phyloP scores from a whole-genome alignment of 2,113 vertebrate genomes.

The Andinoacara biseriatus region DNA sequence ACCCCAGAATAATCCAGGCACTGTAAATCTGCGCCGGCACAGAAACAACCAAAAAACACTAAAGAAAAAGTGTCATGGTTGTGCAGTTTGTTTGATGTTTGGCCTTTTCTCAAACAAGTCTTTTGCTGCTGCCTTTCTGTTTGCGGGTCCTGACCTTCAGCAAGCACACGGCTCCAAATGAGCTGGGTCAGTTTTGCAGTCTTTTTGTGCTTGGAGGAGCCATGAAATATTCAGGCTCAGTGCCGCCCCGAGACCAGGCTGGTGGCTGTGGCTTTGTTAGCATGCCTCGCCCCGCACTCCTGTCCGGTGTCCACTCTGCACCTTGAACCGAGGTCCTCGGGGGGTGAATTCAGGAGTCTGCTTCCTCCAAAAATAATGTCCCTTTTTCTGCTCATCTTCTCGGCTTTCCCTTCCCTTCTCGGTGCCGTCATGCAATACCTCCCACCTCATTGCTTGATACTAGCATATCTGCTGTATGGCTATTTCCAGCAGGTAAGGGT shows the following conservation, averaged over 20 bases:
- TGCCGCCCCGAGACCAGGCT: slow-evolving; percentile 94
- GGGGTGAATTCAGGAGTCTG: slow-evolving; percentile 18
- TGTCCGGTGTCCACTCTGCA: slow-evolving; percentile 57
- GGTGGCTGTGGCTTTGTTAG: slow-evolving; percentile 96
- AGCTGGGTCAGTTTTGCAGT: slow-evolving; percentile 88
- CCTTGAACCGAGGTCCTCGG: slow-evolving; percentile 45
- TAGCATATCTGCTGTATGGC: slow-evolving; percentile 49
- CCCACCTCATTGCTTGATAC: slow-evolving; percentile 52
- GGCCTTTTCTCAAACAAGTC: slow-evolving; percentile 75
- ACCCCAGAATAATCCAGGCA: slow-evolving; percentile 14
- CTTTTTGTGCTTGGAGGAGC: slow-evolving; percentile 94
- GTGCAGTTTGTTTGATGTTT: slow-evolving; percentile 75
- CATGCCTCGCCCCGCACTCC: slow-evolving; percentile 70
- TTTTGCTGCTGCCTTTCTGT: slow-evolving; percentile 79
- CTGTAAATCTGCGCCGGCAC: slow-evolving; percentile 1
- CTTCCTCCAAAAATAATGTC: slow-evolving; percentile 55
- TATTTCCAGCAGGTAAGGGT: slow-evolving; percentile 76
- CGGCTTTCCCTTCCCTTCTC: slow-evolving; percentile 15
- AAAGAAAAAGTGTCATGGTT: neutral
- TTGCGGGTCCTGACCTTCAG: slow-evolving; percentile 87
- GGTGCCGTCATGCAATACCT: slow-evolving; percentile 36
- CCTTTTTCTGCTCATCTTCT: slow-evolving; percentile 62
- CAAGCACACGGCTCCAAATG: slow-evolving; percentile 61
- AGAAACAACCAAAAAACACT: slow-evolving; percentile 1
- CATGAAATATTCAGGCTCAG: slow-evolving; percentile 96